phyloP scores from a whole-genome alignment of 1,140 invertebrate species.

The Scaptomyza montana region DNA sequence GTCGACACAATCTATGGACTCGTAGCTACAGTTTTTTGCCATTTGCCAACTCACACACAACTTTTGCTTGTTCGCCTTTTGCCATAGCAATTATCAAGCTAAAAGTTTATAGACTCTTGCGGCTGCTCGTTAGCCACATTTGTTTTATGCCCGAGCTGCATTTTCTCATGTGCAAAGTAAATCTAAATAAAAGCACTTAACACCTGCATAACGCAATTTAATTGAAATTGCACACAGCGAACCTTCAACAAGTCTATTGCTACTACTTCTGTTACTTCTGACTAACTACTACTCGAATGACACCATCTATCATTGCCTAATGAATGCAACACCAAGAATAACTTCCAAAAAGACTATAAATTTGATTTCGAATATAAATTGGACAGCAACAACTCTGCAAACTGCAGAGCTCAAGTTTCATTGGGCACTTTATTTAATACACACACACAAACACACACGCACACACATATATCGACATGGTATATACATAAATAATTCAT shows the following conservation, averaged over 20 bases:
- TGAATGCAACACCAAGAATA: conserved; percentile 11
- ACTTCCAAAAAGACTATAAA: conserved; percentile 19
- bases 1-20: conserved; percentile 57
- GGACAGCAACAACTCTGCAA: conserved; percentile 10
- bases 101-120: conserved; percentile 51
- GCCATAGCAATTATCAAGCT: conserved; percentile 65
- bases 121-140: conserved; percentile 56
- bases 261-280: not conserved
- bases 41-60: conserved; percentile 32
- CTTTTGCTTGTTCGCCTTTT: conserved; percentile 53
- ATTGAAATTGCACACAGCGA: conserved; percentile 53
- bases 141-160: conserved; percentile 35
- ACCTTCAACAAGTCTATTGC: conserved; percentile 47
- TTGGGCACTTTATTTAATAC: conserved; percentile 52
- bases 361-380: conserved; percentile 15
- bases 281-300: conserved; percentile 23
- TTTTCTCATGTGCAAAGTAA: conserved; percentile 56
- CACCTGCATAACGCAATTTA: conserved; percentile 65
- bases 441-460: conserved; percentile 23
- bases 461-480: conserved; percentile 21
- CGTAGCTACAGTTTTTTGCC: conserved; percentile 33
- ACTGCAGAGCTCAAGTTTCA: conserved; percentile 38
- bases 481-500: conserved; percentile 78
- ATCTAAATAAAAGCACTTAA: conserved; percentile 69
- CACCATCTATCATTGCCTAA: conserved; percentile 58